Evolutionary conservation across 2,888 invertebrate species (phyloP).

Genomic region (Andrena praecox): DNA sequence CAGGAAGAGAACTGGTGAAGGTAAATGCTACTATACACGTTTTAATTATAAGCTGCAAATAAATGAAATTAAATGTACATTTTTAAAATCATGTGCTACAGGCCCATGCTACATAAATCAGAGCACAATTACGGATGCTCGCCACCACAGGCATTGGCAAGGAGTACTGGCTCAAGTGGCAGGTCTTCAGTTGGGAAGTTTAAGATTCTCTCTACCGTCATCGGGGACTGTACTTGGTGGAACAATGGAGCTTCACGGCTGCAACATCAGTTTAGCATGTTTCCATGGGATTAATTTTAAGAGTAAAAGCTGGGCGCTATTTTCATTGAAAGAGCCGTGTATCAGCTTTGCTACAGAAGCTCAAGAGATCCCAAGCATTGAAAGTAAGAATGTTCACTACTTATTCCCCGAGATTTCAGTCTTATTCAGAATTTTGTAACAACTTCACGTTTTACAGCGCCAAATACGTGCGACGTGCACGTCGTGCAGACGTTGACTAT

Average conservation of each 20-base stretch:
- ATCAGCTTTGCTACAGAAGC: constrained; percentile 97
- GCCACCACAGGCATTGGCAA: constrained; percentile 98
- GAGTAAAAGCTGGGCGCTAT: constrained; percentile 97
- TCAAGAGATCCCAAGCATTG: constrained; percentile 91
- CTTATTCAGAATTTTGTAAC: constrained; percentile 1
- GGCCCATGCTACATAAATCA: constrained; percentile 81
- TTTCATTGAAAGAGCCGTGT: constrained; percentile 96
- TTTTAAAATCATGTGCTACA: constrained; percentile 49
- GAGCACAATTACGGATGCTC: constrained; percentile 87
- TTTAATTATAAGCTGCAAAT: neutral
- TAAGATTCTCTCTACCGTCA: constrained; percentile 89
- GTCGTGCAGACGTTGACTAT: constrained; percentile 96
- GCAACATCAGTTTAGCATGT: constrained; percentile 97
- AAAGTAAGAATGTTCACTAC: constrained; percentile 85
- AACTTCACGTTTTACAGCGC: constrained; percentile 66
- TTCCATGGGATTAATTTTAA: constrained; percentile 99
- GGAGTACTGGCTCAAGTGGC: constrained; percentile 93
- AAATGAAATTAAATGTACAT: constrained; percentile 2
- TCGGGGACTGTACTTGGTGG: constrained; percentile 94
- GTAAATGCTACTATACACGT: constrained; percentile 81
- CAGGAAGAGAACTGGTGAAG: constrained; percentile 83
- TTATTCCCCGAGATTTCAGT: constrained; percentile 3
- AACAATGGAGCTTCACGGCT: constrained; percentile 94
- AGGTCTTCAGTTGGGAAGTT: constrained; percentile 91
- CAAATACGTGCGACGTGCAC: constrained; percentile 89